phyloP scores from a whole-genome alignment of 2,113 vertebrate genomes.

The Calyptomena viridis region DNA sequence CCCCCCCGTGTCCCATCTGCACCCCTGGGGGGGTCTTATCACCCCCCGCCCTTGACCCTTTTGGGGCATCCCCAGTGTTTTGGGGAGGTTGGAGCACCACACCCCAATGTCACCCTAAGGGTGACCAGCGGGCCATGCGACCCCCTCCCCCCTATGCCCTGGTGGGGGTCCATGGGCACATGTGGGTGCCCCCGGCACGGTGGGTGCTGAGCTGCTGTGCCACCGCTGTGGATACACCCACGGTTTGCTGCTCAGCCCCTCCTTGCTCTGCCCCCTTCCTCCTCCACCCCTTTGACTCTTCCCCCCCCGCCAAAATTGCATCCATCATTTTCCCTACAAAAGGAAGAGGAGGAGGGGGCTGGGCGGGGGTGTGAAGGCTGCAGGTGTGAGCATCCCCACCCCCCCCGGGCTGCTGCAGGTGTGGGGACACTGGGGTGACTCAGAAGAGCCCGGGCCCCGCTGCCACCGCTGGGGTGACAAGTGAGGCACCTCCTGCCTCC shows the following conservation, averaged over 20 bases:
- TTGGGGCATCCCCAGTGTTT: neutral
- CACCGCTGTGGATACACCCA: neutral
- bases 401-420: neutral
- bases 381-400: neutral
- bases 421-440: neutral
- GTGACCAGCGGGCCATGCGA: too few species aligned
- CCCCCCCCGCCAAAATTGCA: too few species aligned
- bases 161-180: neutral
- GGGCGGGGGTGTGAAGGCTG: neutral
- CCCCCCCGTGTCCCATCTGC: neutral
- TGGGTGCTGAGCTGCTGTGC: neutral
- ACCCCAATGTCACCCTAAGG: too few species aligned
- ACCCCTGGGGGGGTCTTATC: neutral
- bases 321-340: neutral
- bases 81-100: neutral
- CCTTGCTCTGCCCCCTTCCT: neutral
- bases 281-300: neutral
- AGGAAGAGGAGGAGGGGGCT: neutral
- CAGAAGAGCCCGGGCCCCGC: neutral
- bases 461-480: neutral
- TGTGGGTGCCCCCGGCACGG: neutral
- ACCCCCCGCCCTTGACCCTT: neutral
- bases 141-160: too few species aligned
- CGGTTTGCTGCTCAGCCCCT: neutral
- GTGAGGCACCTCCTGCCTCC: neutral